These are phyloP conservation scores for Calcarius lapponicus DNA, from an alignment of 2,797 vertebrate genomes.

Conservation along the genomic window DNA sequence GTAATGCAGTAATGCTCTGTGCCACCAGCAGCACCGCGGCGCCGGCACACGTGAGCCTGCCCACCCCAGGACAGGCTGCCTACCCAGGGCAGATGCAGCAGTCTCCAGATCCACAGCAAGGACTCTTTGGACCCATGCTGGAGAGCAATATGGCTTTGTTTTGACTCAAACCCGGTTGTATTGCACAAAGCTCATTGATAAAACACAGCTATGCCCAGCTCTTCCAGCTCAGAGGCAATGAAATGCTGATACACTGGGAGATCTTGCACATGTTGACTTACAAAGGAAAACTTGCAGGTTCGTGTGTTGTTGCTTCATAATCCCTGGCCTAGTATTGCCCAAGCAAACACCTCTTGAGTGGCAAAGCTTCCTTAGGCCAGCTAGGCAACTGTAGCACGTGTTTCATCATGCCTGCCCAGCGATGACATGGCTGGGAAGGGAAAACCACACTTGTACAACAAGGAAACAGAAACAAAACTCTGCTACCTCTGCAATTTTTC, in stretches of 20 bases:
- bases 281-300: neutral
- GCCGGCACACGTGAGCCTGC: accelerated
- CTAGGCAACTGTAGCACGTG: neutral
- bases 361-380: neutral
- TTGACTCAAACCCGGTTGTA: neutral
- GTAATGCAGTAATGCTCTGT: neutral
- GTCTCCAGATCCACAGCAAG: neutral
- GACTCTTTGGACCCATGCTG: neutral
- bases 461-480: constrained; percentile 40
- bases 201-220: neutral
- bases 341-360: neutral
- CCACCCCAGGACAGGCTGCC: accelerated
- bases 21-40: neutral
- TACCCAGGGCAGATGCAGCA: neutral
- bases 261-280: neutral
- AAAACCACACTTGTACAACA: constrained; percentile 42
- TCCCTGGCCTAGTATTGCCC: neutral
- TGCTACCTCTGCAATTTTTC: constrained; percentile 25
- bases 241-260: neutral
- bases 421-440: constrained; percentile 29
- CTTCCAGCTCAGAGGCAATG: neutral
- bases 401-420: constrained; percentile 33
- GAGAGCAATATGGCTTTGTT: neutral
- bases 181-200: neutral
- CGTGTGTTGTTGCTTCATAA: neutral